These are phyloP conservation scores for Garrulus glandarius DNA, from an alignment of 2,797 vertebrate species.

Conservation along the genomic window DNA sequence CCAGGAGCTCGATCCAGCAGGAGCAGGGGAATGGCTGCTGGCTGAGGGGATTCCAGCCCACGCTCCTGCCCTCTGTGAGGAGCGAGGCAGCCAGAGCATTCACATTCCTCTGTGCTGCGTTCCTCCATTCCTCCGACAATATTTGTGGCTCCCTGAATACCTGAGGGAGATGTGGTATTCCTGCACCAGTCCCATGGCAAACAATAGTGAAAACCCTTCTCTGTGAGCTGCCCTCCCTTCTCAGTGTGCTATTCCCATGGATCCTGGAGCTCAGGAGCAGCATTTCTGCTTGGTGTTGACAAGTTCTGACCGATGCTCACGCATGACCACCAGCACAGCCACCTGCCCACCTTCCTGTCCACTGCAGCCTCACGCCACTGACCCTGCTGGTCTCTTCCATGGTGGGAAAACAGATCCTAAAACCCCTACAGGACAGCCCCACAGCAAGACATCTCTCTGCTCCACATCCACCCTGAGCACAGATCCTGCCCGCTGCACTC, in stretches of 20 bases:
- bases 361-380: neutral
- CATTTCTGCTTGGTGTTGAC: neutral
- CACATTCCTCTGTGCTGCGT: neutral
- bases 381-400: neutral
- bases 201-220: conserved; percentile 41
- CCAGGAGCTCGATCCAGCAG: neutral
- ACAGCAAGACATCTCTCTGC: neutral
- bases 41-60: neutral
- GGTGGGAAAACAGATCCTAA: neutral
- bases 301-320: neutral
- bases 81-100: neutral
- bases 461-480: neutral
- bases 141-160: neutral
- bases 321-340: rapidly evolving
- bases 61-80: neutral
- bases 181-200: neutral
- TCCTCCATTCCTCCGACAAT: neutral
- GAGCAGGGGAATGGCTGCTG: neutral
- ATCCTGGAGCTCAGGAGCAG: neutral
- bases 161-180: conserved; percentile 28
- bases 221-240: neutral
- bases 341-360: neutral
- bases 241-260: neutral
- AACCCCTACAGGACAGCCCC: neutral
- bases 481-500: neutral